Evolutionary conservation across 2,797 vertebrate genomes (phyloP).

Genomic region (Eulemur rubriventer): DNA sequence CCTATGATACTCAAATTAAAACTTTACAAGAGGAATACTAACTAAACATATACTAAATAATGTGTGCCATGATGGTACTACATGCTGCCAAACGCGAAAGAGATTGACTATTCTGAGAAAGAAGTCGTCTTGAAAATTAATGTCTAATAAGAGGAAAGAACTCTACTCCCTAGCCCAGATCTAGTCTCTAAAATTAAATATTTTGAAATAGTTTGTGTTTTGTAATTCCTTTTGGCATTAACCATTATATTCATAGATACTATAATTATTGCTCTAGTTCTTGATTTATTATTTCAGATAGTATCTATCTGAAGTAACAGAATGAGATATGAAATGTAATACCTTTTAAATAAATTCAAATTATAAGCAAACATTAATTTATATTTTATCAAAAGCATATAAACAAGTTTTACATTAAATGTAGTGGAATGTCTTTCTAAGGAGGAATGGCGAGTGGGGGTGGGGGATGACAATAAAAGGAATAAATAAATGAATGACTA

Average conservation of each 20-base stretch:
- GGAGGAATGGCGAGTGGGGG: neutral
- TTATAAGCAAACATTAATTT: neutral
- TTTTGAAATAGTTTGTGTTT: constrained; percentile 39
- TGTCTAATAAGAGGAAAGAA: neutral
- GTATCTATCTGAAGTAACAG: neutral
- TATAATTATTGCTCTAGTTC: neutral
- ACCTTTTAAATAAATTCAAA: constrained; percentile 11
- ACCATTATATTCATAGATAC: neutral
- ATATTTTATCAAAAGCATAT: neutral
- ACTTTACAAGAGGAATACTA: neutral
- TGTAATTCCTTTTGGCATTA: neutral
- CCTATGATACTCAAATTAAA: neutral
- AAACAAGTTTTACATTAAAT: neutral
- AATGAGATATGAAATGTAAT: neutral
- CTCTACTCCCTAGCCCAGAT: neutral
- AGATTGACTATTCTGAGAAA: neutral
- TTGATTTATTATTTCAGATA: neutral
- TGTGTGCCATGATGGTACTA: neutral
- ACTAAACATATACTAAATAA: neutral
- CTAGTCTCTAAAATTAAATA: neutral
- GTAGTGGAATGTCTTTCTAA: neutral
- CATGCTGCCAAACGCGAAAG: neutral
- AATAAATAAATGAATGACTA: neutral
- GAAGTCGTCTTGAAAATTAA: neutral
- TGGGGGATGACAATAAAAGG: neutral